These are phyloP conservation scores for Cydia pomonella DNA, from an alignment of 1,140 invertebrate species.

Conservation along the genomic window DNA sequence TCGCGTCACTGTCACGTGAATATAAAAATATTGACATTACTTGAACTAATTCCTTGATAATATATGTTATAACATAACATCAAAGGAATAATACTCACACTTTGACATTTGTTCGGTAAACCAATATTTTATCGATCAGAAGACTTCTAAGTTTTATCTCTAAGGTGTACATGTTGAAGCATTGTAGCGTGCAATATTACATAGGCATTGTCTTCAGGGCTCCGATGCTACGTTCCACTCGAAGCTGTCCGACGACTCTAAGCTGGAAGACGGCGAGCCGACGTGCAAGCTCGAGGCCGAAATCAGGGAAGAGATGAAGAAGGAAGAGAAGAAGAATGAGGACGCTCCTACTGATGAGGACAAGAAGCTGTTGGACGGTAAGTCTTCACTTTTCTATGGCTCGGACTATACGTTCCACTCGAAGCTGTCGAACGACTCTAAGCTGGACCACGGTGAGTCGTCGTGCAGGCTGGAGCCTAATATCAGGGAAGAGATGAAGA, in stretches of 20 bases:
- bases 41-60: no score
- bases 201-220: conserved; percentile 36
- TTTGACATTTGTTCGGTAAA: no score
- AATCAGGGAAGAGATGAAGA: conserved; percentile 61
- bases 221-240: conserved; percentile 50
- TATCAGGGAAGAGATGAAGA: conserved; percentile 61
- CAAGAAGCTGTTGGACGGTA: conserved; percentile 91
- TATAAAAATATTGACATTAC: no score
- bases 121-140: no score
- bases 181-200: no score
- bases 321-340: conserved; percentile 84
- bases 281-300: conserved; percentile 51
- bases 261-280: conserved; percentile 56
- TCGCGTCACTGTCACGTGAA: no score
- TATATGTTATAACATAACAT: no score
- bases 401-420: conserved; percentile 50
- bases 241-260: conserved; percentile 51
- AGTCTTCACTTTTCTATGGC: conserved; percentile 45
- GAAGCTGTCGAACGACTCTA: conserved; percentile 51
- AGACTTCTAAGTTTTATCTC: no score
- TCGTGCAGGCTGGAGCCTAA: conserved; percentile 51
- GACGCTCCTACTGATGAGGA: conserved; percentile 92
- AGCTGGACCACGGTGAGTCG: conserved; percentile 56
- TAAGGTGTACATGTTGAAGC: no score
- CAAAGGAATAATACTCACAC: no score